These are phyloP conservation scores for Steatocranus sp. DNA, from an alignment of 2,797 vertebrate genomes.

Conservation along the genomic window DNA sequence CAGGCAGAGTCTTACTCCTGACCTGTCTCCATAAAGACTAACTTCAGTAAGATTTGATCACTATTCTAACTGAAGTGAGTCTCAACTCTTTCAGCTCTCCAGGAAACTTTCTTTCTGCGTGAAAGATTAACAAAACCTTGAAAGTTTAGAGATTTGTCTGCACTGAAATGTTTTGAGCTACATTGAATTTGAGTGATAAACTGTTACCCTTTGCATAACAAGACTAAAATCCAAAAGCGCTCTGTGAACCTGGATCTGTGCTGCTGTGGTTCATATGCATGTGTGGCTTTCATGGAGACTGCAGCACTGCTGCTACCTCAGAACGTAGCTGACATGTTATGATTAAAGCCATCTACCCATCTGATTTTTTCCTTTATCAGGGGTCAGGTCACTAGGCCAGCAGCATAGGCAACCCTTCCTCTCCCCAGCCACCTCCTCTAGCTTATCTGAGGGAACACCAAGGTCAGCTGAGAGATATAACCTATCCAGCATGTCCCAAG, in stretches of 20 bases:
- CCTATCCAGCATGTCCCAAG: no score
- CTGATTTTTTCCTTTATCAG: no score
- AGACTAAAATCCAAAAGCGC: neutral
- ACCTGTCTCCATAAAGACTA: neutral
- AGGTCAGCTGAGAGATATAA: no score
- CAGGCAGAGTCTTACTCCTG: slow-evolving; percentile 13
- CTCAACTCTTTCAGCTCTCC: neutral
- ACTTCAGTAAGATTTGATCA: neutral
- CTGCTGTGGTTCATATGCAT: neutral
- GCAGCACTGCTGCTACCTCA: neutral
- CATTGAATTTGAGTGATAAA: neutral
- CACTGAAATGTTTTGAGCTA: neutral
- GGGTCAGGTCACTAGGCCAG: no score
- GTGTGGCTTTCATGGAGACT: neutral
- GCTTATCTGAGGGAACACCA: no score
- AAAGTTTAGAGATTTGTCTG: neutral
- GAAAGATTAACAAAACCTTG: neutral
- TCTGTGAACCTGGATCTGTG: neutral
- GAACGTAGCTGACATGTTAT: neutral
- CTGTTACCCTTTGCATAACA: neutral
- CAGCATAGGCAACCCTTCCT: no score
- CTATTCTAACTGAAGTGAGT: neutral
- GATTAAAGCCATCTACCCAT: neutral
- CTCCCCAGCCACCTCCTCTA: no score
- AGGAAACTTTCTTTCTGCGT: neutral